A percentile compares a stretch with the other conserved stretches of the same genome.
These are phyloP conservation scores for Noctua pronuba DNA, from an alignment of 2,888 invertebrate species.

Conservation along the genomic window DNA sequence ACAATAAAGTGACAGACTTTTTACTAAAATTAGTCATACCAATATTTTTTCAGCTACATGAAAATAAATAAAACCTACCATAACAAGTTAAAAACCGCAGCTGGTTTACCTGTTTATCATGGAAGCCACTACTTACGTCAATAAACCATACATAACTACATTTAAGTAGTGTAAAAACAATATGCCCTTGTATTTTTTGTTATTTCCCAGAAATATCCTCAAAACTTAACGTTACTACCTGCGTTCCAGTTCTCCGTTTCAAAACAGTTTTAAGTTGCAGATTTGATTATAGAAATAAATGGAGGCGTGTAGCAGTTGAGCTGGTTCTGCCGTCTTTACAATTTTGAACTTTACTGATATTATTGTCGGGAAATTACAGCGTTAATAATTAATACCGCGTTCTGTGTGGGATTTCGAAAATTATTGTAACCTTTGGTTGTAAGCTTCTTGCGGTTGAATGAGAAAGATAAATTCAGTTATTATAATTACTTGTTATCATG, in stretches of 20 bases:
- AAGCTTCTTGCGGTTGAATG: not conserved
- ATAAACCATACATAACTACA: slow-evolving; percentile 2
- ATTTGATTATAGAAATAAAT: not conserved
- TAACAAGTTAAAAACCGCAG: slow-evolving; percentile 33
- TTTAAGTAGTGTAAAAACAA: slow-evolving; percentile 26
- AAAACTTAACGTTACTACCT: not conserved
- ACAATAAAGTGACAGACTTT: not conserved
- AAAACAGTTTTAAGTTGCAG: not conserved
- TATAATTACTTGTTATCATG: not conserved
- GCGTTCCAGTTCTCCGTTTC: not conserved
- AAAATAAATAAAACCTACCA: slow-evolving; percentile 19
- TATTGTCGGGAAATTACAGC: not conserved
- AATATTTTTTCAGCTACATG: slow-evolving; percentile 23
- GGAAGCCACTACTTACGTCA: slow-evolving; percentile 33
- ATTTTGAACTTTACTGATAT: not conserved
- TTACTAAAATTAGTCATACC: slow-evolving; percentile 7
- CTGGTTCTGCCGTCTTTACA: not conserved
- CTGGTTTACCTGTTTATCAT: slow-evolving; percentile 51
- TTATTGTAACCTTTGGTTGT: slow-evolving; percentile 2
- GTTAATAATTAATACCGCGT: not conserved
- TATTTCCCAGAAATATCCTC: slow-evolving; percentile 6
- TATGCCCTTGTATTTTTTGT: not conserved
- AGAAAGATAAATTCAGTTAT: not conserved
- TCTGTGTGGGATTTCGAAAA: not conserved
- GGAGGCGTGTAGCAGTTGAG: not conserved